These are phyloP conservation scores for Aphelenchoides besseyi DNA, from an alignment of 1,140 invertebrate genomes.

Conservation along the genomic window DNA sequence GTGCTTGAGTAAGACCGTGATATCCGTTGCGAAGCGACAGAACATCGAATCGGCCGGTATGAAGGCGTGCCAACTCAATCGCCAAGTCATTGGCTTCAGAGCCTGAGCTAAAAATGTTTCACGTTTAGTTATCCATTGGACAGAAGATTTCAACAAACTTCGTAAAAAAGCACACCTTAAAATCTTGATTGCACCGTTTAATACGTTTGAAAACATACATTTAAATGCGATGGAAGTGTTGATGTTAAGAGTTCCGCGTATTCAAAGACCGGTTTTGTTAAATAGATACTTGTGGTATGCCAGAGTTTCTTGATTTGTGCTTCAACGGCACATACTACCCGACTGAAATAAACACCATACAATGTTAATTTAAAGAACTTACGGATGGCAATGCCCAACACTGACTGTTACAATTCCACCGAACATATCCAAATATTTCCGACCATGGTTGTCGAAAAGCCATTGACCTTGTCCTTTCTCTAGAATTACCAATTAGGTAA, in stretches of 20 bases:
- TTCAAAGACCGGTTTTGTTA: slow-evolving; percentile 82
- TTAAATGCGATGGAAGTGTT: slow-evolving; percentile 80
- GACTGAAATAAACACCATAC: too few species aligned
- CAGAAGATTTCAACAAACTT: too few species aligned
- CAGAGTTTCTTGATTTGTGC: slow-evolving; percentile 79
- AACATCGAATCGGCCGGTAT: slow-evolving; percentile 80
- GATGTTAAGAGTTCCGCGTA: slow-evolving; percentile 77
- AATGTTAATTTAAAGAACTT: too few species aligned
- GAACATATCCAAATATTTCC: slow-evolving; percentile 81
- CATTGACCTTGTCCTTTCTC: slow-evolving; percentile 84
- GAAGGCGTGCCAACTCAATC: slow-evolving; percentile 76
- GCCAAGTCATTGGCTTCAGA: slow-evolving; percentile 95
- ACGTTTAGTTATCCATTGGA: too few species aligned
- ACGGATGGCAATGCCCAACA: slow-evolving; percentile 97
- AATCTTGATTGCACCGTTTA: neutral
- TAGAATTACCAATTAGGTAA: slow-evolving; percentile 79
- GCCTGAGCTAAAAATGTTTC: too few species aligned
- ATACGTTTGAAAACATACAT: slow-evolving; percentile 67
- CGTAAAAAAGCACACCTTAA: slow-evolving; percentile 72
- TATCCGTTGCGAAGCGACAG: slow-evolving; percentile 81
- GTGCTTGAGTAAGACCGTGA: slow-evolving; percentile 80
- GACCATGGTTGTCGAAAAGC: slow-evolving; percentile 81
- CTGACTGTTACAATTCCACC: slow-evolving; percentile 92
- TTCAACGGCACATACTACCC: slow-evolving; percentile 72
- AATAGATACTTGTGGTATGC: slow-evolving; percentile 82